Evolutionary conservation across 2,113 vertebrate species (phyloP), one percentile per base, ranked within the genome.

Genomic region (Axis porcinus): DNA sequence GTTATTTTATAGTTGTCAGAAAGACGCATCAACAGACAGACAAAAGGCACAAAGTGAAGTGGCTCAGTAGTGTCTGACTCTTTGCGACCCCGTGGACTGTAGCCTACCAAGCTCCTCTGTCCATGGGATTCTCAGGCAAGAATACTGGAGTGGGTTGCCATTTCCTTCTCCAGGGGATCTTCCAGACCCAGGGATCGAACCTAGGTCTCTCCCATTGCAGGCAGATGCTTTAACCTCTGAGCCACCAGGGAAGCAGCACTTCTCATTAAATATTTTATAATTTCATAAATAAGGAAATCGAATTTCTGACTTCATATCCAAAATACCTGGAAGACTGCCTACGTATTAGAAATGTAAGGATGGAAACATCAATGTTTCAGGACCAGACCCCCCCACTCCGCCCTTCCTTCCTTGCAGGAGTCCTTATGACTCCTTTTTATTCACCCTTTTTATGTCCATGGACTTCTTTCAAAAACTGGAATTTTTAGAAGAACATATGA

Each of bases 171-270:
- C 4, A 67, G n/a, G 17, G 17, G 1, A 36, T 70, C n/a, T 70
- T 70, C n/a, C n/a, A 0, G 2, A 70, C n/a, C n/a, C 17, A 6
- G 19, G 64, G n/a, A 70, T 36, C 0, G 0, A 70, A 70, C 2
- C 64, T 36, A 11, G 33, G n/a, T 67, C 64, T 67, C 64, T 9
- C 9, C 0, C n/a, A 36, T 70, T 11, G 19, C 64, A 12, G 9
- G n/a, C 64, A 36, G 64, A 21, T 0, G 1, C 64, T 70, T 70
- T 70, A 70, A 70, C 19, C n/a, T 70, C 64, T 70, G 64, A 36
- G 64, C 64, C n/a, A 21, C 64, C n/a, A 70, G n/a, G 64, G n/a
- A 70, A 36, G 17, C 9, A 70, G 64, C 21, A 52, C 28, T 86
- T 85, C 25, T 94, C 3, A 81, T 54, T 95, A 95, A 70, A 86